Evolutionary conservation across 2,797 vertebrate species (phyloP), one percentile per base, ranked within the genome.

Genomic region (Crossoptilon crossoptilon): DNA sequence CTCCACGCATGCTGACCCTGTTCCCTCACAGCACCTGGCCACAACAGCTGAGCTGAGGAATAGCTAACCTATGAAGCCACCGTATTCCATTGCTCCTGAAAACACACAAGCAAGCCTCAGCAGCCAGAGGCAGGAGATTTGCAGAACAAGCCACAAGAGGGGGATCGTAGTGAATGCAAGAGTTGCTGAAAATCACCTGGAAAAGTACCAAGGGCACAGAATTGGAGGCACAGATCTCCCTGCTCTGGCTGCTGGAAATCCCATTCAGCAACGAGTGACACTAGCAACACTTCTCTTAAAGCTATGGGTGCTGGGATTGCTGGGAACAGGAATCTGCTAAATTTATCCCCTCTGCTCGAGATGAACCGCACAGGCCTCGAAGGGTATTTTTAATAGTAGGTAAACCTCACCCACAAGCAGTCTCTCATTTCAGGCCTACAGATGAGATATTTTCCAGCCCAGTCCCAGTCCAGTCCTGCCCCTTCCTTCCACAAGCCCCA

Each of bases 361-460:
- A 88, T 68, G 59, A 87, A 87, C 75, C 53, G 77, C 90, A 86
- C 46, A 90, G 80, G 87, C 90, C 80, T 92, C 46, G 63, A 81
- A 92, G 86, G 64, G 90, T 95, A 91, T 93, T 95, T 96, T 95
- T 96, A 94, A 95, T 94, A 70, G 84, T 90, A 96, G 93, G 93
- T 84, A 96, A 96, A 96, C 91, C 95, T 96, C 93, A 86, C 58
- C 91, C 91, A 68, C 86, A 87, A 88, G 78, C 73, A 86, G 74
- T 27, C 91, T 94, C 91, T 95, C 93, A 95, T 96, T 95, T 95
- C 94, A 93, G 70, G 55, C 72, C 87, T 96, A 82, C 94, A 91
- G 84, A 95, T 84, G 90, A 94, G 92, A 95, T 82, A 95, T 64
- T 51, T 79, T 91, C 84, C 77, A 89, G 44, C 49, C 84, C 46